phyloP scores from a whole-genome alignment of 64 coral and sea anemone genomes.

The Hydrozoanthus tunicans region DNA sequence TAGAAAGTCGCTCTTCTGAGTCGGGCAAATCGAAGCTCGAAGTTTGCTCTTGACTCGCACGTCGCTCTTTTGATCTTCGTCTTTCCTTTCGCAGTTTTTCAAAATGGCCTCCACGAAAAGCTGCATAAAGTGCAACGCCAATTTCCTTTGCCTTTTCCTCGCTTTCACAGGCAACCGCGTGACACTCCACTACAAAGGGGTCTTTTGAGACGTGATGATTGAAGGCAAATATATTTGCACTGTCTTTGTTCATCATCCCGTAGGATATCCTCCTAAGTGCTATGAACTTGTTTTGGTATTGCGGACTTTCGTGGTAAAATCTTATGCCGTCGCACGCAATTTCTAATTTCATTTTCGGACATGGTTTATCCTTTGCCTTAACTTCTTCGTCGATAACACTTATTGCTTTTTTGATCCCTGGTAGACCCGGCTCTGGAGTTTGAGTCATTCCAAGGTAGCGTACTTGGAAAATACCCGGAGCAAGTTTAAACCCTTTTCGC shows the following conservation, averaged over 20 bases:
- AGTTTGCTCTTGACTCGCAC: conserved; percentile 21
- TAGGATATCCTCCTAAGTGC: conserved; percentile 76
- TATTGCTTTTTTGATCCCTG: conserved; percentile 81
- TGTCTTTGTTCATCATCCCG: conserved; percentile 68
- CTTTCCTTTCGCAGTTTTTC: conserved; percentile 76
- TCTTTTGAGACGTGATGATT: conserved; percentile 82
- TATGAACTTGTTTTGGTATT: conserved; percentile 57
- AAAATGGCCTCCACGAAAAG: conserved; percentile 88
- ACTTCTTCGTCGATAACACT: conserved; percentile 56
- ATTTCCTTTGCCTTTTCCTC: conserved; percentile 85
- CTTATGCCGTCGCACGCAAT: conserved; percentile 63
- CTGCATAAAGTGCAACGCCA: conserved; percentile 66
- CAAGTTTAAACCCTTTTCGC: conserved; percentile 8
- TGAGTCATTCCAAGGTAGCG: conserved; percentile 73
- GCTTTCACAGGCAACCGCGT: conserved; percentile 73
- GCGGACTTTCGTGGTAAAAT: conserved; percentile 47
- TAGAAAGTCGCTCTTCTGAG: not conserved
- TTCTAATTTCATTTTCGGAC: conserved; percentile 77
- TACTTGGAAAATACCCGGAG: conserved; percentile 68
- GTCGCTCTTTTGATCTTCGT: conserved; percentile 38
- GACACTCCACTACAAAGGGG: conserved; percentile 75
- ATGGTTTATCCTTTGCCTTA: conserved; percentile 55
- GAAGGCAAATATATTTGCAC: conserved; percentile 81
- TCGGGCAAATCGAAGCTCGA: conserved; percentile 45
- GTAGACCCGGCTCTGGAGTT: conserved; percentile 66